Conservation (phyloP, 2,113 vertebrate genomes). For the Xiphias gladius region DNA sequence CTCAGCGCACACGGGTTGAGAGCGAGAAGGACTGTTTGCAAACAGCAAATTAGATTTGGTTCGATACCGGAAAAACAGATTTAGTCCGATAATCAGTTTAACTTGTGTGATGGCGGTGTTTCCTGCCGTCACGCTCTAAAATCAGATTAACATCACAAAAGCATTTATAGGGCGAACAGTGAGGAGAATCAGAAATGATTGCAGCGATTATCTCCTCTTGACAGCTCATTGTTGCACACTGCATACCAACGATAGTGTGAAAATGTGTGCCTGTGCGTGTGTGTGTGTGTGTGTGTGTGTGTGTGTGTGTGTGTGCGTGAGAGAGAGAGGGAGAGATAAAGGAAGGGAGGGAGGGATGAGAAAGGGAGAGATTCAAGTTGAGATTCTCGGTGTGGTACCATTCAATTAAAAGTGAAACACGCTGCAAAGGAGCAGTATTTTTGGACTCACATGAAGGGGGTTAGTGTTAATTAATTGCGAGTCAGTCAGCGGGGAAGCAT, state of each 20-base stretch:
- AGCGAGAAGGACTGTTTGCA: conserved; percentile 13
- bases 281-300: too few species aligned
- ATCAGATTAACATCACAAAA: conserved; percentile 43
- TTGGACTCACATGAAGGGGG: conserved; percentile 23
- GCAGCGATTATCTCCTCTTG: conserved; percentile 56
- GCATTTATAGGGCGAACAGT: conserved; percentile 22
- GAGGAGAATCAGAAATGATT: conserved; percentile 53
- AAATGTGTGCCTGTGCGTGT: too few species aligned
- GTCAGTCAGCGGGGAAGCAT: conserved; percentile 50
- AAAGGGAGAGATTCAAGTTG: conserved; percentile 21
- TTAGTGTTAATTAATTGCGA: conserved; percentile 53
- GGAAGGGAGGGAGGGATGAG: not conserved
- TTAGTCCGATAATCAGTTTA: conserved; percentile 30
- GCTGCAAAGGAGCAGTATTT: conserved; percentile 36
- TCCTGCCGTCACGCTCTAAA: conserved; percentile 41
- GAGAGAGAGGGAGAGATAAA: not conserved
- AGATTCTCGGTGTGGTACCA: conserved; percentile 48
- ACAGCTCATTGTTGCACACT: conserved; percentile 65
- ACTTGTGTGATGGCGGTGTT: conserved; percentile 37
- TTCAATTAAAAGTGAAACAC: conserved; percentile 59
- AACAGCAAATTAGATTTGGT: conserved; percentile 32
- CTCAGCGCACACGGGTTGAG: not conserved
- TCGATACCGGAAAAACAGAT: conserved; percentile 32
- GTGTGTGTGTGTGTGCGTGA: conserved; percentile 9
- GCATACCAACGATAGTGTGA: conserved; percentile 19